Conservation (phyloP, 2,797 vertebrate species). For the Poeciliopsis turneri region DNA sequence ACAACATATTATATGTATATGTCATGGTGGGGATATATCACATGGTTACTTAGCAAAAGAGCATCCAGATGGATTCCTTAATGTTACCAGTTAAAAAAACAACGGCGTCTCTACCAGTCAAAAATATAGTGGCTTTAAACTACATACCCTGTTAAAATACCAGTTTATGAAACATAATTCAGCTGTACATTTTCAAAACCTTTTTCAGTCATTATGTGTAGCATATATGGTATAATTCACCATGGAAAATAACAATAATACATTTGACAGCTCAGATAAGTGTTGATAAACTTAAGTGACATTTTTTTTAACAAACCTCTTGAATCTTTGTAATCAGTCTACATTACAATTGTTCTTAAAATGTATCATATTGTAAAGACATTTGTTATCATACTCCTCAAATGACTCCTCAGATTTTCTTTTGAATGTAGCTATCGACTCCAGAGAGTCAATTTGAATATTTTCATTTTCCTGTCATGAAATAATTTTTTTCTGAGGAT, state of each 20-base stretch:
- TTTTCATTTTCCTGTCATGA: neutral
- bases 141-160: neutral
- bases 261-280: neutral
- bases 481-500: neutral
- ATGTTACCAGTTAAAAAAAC: neutral
- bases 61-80: neutral
- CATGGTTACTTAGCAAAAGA: neutral
- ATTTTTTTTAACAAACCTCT: neutral
- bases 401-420: neutral
- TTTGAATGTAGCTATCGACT: neutral
- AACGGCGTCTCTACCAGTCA: neutral
- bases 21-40: slow-evolving; percentile 1
- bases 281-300: neutral
- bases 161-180: neutral
- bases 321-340: neutral
- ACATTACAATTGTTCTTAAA: neutral
- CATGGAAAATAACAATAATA: neutral
- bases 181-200: neutral
- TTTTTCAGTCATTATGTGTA: neutral
- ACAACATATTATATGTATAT: slow-evolving; percentile 26
- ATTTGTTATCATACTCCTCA: neutral
- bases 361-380: neutral
- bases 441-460: neutral
- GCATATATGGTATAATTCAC: neutral
- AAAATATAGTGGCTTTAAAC: neutral